A percentile compares a stretch with the other conserved stretches of the same genome.
These are phyloP conservation scores for Pocota personata DNA, from an alignment of 2,888 invertebrate genomes.

Conservation along the genomic window DNA sequence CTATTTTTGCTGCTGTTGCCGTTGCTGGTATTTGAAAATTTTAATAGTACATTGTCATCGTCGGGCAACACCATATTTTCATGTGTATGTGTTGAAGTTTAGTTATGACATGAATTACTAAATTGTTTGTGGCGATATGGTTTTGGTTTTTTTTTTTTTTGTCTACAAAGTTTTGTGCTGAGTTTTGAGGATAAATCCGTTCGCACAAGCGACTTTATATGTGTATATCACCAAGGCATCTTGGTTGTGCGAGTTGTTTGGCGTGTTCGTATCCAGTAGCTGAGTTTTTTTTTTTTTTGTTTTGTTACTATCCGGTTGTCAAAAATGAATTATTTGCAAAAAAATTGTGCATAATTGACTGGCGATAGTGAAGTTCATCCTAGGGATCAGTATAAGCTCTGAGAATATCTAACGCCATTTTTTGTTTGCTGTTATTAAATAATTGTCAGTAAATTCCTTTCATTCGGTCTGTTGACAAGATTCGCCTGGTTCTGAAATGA, in stretches of 20 bases:
- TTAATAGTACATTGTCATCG: conserved; percentile 67
- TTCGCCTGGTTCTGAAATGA: conserved; percentile 31
- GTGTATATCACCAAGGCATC: conserved; percentile 68
- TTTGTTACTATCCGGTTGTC: conserved; percentile 5
- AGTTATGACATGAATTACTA: conserved; percentile 63
- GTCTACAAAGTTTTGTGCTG: conserved; percentile 7
- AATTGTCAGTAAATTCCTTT: conserved; percentile 23
- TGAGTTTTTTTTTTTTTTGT: not conserved
- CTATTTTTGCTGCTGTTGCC: conserved; percentile 50
- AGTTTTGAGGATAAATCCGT: conserved; percentile 19
- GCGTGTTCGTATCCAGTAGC: conserved; percentile 17
- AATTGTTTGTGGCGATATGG: conserved; percentile 27
- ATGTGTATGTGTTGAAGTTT: conserved; percentile 66
- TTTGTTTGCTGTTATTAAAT: not conserved
- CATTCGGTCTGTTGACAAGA: conserved; percentile 36
- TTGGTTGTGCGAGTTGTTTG: conserved; percentile 30
- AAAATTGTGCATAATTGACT: conserved; percentile 63
- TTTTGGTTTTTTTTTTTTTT: not conserved
- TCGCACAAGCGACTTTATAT: conserved; percentile 46
- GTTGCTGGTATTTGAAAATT: conserved; percentile 58
- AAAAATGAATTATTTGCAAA: conserved; percentile 31
- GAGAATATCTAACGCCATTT: conserved; percentile 55
- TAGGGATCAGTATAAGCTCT: conserved; percentile 60
- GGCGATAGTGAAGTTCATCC: conserved; percentile 34
- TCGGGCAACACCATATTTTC: conserved; percentile 73